Evolutionary conservation across 92 coral and sea anemone species (phyloP).

Genomic region (Siderastrea siderea): DNA sequence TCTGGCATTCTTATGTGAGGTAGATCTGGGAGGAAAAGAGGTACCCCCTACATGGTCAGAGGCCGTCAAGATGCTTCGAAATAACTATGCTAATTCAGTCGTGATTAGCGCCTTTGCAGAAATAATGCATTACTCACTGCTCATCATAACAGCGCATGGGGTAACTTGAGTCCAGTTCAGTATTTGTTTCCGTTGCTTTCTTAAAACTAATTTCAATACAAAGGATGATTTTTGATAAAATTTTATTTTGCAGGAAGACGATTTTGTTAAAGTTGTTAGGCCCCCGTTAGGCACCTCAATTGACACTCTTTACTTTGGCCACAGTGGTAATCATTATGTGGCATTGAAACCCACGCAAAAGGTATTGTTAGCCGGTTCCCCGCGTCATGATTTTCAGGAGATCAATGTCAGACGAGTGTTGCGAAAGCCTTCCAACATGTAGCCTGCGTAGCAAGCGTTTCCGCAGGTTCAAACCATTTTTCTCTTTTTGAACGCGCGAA

Average conservation of each 20-base stretch:
- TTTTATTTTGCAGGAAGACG: constrained; percentile 19
- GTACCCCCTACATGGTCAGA: constrained; percentile 45
- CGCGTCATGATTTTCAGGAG: neutral
- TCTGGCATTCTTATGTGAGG: constrained; percentile 45
- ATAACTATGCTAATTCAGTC: constrained; percentile 52
- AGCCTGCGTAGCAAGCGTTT: too few relatives aligned
- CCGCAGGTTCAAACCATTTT: too few relatives aligned
- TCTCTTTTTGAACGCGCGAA: too few relatives aligned
- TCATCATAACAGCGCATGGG: constrained; percentile 64
- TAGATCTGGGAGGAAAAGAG: constrained; percentile 39
- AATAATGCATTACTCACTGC: constrained; percentile 21
- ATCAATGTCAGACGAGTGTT: constrained; percentile 1
- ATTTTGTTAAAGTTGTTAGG: neutral
- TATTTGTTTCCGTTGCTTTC: constrained; percentile 7
- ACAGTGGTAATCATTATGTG: constrained; percentile 53
- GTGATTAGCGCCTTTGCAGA: constrained; percentile 50
- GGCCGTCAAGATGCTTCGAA: constrained; percentile 34
- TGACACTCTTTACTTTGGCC: constrained; percentile 45
- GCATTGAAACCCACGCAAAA: constrained; percentile 34
- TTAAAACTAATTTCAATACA: neutral
- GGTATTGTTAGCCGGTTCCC: neutral
- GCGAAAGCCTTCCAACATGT: too few relatives aligned
- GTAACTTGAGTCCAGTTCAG: constrained; percentile 11
- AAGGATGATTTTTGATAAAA: neutral
- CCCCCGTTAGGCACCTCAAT: constrained; percentile 27